phyloP scores from a whole-genome alignment of 2,888 invertebrate species.

The Harpagoxenus sublaevis region DNA sequence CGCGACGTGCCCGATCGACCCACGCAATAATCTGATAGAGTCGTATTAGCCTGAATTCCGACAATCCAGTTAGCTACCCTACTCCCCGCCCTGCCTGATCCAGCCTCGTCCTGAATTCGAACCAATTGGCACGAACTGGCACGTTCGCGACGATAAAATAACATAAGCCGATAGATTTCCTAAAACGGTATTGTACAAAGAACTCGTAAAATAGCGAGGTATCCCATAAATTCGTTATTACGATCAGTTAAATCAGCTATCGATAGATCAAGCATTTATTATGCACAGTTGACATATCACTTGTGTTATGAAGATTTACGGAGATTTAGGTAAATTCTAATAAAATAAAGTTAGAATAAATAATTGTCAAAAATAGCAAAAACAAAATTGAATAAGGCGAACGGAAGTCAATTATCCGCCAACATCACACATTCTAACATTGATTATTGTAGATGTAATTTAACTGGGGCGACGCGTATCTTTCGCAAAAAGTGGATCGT shows the following conservation, averaged over 20 bases:
- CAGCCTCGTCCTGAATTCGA: constrained; percentile 78
- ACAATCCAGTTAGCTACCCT: constrained; percentile 77
- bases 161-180: constrained; percentile 61
- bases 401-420: not conserved
- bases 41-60: constrained; percentile 76
- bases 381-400: not conserved
- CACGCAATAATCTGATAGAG: constrained; percentile 73
- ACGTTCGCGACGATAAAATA: constrained; percentile 52
- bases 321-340: not conserved
- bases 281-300: not conserved
- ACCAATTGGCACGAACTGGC: constrained; percentile 75
- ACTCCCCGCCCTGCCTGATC: constrained; percentile 64
- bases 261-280: not conserved
- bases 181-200: constrained; percentile 36
- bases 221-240: not conserved
- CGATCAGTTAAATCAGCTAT: not conserved
- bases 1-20: constrained; percentile 44
- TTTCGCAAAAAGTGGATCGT: not conserved
- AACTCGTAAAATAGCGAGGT: constrained; percentile 51
- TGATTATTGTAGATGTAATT: not conserved
- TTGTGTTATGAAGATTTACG: not conserved
- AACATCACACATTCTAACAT: not conserved
- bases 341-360: not conserved
- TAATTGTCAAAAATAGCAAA: not conserved
- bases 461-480: not conserved